phyloP scores from a whole-genome alignment of 2,797 vertebrate genomes.

The Myiotriccus ornatus region DNA sequence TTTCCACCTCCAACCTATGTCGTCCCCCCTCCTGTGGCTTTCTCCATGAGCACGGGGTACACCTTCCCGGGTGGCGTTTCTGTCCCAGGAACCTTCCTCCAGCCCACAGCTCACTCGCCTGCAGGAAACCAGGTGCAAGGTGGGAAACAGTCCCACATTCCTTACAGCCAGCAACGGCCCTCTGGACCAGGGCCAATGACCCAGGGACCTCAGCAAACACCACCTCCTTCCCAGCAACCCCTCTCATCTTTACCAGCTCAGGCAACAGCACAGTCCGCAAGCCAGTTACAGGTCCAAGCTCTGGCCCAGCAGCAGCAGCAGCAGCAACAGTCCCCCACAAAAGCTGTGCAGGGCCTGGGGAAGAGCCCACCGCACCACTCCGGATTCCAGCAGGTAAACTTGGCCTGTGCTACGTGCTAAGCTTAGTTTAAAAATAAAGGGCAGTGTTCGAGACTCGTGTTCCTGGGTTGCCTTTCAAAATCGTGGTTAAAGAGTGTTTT shows the following conservation, averaged over 20 bases:
- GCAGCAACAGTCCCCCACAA: conserved; percentile 88
- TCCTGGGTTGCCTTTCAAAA: neutral
- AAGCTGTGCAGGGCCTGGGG: conserved; percentile 84
- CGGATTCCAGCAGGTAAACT: conserved; percentile 88
- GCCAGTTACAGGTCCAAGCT: conserved; percentile 85
- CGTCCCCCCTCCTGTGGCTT: conserved; percentile 92
- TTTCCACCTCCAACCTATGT: conserved; percentile 94
- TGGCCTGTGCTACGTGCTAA: neutral
- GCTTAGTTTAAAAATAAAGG: neutral
- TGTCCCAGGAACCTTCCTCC: conserved; percentile 90
- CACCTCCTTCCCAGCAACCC: conserved; percentile 83
- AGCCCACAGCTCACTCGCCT: conserved; percentile 86
- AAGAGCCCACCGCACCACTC: conserved; percentile 93
- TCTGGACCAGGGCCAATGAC: conserved; percentile 86
- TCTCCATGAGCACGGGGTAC: conserved; percentile 93
- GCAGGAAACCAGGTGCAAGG: conserved; percentile 86
- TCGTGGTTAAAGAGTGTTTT: neutral
- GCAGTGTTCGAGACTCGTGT: accelerated
- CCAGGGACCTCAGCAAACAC: conserved; percentile 81
- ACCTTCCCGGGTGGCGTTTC: conserved; percentile 92
- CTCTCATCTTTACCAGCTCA: conserved; percentile 82
- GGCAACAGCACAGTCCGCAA: conserved; percentile 79
- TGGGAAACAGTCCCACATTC: conserved; percentile 96
- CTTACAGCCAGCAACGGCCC: conserved; percentile 97
- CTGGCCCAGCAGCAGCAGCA: conserved; percentile 81